Conservation (phyloP, 1,140 invertebrate species). For the Drosophila truncata region DNA sequence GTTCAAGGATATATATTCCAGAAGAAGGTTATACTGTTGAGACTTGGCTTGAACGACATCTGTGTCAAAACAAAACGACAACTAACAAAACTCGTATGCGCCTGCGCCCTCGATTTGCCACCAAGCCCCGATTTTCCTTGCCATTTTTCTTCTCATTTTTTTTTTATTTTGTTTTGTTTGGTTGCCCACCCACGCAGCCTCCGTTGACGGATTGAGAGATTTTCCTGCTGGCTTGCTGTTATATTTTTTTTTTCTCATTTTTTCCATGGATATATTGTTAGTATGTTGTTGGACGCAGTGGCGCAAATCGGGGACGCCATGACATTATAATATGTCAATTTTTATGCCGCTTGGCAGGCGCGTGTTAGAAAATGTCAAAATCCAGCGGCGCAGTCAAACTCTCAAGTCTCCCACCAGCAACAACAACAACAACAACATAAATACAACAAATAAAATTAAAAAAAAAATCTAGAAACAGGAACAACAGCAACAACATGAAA, state of each 20-base stretch:
- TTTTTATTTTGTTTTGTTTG: background rate
- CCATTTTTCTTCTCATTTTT: slow-evolving; percentile 1
- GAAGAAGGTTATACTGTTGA: slow-evolving; percentile 12
- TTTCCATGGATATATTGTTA: slow-evolving; percentile 33
- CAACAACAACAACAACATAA: slow-evolving; percentile 10
- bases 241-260: background rate
- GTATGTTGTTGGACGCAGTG: slow-evolving; percentile 69
- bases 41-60: slow-evolving; percentile 48
- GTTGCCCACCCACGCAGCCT: slow-evolving; percentile 72
- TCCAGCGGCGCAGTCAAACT: slow-evolving; percentile 64
- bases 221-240: slow-evolving; percentile 17
- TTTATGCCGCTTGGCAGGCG: slow-evolving; percentile 82
- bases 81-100: slow-evolving; percentile 15
- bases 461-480: background rate
- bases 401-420: slow-evolving; percentile 31
- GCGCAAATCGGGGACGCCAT: slow-evolving; percentile 82
- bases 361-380: slow-evolving; percentile 83
- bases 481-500: slow-evolving; percentile 23
- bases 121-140: slow-evolving; percentile 34
- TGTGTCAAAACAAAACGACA: slow-evolving; percentile 59
- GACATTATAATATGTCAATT: slow-evolving; percentile 84
- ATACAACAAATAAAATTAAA: slow-evolving; percentile 14
- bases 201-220: slow-evolving; percentile 69
- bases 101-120: slow-evolving; percentile 26
- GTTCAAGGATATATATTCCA: slow-evolving; percentile 4